Evolutionary conservation across 1,140 invertebrate species (phyloP).

Genomic region (Anastatus disparis): DNA sequence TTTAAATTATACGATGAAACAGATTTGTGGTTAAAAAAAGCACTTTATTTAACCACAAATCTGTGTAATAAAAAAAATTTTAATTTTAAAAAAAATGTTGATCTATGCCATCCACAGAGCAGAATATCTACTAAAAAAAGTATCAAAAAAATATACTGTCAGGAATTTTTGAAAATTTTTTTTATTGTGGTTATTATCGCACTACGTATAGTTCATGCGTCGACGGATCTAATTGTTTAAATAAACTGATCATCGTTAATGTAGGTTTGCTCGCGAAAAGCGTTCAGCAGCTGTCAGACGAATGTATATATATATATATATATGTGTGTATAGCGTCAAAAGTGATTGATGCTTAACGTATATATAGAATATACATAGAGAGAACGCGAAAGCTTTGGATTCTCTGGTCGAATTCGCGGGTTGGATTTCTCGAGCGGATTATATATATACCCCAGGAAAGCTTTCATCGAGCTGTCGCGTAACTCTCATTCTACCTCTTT

Average conservation of each 20-base stretch:
- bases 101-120: too few relatives aligned
- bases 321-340: too few relatives aligned
- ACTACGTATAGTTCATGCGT: neutral
- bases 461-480: constrained; percentile 20
- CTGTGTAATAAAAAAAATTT: too few relatives aligned
- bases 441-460: neutral
- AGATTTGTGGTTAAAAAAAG: too few relatives aligned
- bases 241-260: constrained; percentile 18
- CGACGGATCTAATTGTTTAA: constrained; percentile 19
- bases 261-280: too few relatives aligned
- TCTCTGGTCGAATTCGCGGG: constrained; percentile 4
- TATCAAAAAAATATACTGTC: too few relatives aligned
- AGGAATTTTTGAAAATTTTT: constrained; percentile 12
- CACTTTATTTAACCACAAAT: too few relatives aligned
- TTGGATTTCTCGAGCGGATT: constrained; percentile 9
- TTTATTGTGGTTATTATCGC: constrained; percentile 14
- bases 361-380: neutral
- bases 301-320: too few relatives aligned
- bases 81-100: too few relatives aligned
- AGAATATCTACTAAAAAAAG: too few relatives aligned
- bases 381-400: neutral
- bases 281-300: too few relatives aligned
- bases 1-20: too few relatives aligned
- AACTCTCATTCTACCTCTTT: neutral
- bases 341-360: constrained; percentile 20